Conservation (phyloP, 1,140 invertebrate species). For the Drosophila parvula region DNA sequence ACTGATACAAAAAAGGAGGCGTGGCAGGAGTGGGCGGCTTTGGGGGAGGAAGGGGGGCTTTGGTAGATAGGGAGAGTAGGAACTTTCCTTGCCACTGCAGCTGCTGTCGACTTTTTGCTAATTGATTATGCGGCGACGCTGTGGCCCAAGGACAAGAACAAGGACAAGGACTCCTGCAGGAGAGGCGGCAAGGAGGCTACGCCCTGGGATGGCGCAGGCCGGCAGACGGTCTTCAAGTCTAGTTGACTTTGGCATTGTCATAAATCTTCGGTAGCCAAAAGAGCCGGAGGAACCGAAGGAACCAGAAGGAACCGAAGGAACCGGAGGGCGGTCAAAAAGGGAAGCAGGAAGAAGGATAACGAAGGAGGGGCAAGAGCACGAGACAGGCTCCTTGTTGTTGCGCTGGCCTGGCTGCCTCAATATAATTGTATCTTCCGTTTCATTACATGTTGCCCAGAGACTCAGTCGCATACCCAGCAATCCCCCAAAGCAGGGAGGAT, state of each 20-base stretch:
- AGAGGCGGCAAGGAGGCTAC: background rate
- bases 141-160: slow-evolving; percentile 46
- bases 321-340: slow-evolving; percentile 5
- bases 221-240: slow-evolving; percentile 46
- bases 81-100: slow-evolving; percentile 22
- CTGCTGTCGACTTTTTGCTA: slow-evolving; percentile 22
- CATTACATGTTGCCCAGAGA: slow-evolving; percentile 69
- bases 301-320: background rate
- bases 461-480: slow-evolving; percentile 10
- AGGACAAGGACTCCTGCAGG: slow-evolving; percentile 30
- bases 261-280: slow-evolving; percentile 47
- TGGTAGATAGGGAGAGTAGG: slow-evolving; percentile 11
- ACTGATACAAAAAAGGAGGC: slow-evolving; percentile 31
- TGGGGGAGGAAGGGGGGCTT: too few species aligned
- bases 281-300: slow-evolving; percentile 1
- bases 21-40: slow-evolving; percentile 5
- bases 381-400: slow-evolving; percentile 41
- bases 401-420: slow-evolving; percentile 23
- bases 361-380: slow-evolving; percentile 23
- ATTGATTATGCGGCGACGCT: slow-evolving; percentile 46
- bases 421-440: slow-evolving; percentile 79
- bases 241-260: slow-evolving; percentile 47
- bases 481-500: background rate
- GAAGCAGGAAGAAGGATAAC: slow-evolving; percentile 19
- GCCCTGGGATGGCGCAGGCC: background rate